Percentiles rank a stretch among this genome's conserved stretches.
phyloP scores from a whole-genome alignment of 2,888 invertebrate species.

The Laothoe populi region DNA sequence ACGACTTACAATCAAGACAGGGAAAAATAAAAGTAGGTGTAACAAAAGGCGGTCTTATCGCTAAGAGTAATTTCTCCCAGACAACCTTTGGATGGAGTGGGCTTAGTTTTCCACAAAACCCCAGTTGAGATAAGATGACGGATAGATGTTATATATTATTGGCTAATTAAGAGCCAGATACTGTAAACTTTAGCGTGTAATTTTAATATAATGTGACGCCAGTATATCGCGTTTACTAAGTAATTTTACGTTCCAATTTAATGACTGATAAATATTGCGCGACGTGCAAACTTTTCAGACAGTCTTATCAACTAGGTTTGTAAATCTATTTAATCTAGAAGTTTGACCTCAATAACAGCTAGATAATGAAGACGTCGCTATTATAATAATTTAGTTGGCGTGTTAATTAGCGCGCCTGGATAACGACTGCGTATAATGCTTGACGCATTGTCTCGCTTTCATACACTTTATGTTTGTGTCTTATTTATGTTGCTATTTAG shows the following conservation, averaged over 20 bases:
- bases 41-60: neutral
- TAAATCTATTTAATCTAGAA: constrained; percentile 45
- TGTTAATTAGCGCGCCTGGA: constrained; percentile 44
- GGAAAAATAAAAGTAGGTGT: neutral
- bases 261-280: constrained; percentile 12
- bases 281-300: constrained; percentile 30
- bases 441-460: constrained; percentile 68
- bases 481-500: neutral
- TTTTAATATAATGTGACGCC: neutral
- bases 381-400: constrained; percentile 51
- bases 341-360: constrained; percentile 45
- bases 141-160: neutral
- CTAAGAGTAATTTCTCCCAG: neutral
- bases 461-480: constrained; percentile 33
- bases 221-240: neutral
- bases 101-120: neutral
- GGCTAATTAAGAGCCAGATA: neutral
- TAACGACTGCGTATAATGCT: constrained; percentile 36
- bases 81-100: neutral
- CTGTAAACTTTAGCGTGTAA: neutral
- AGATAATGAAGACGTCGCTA: constrained; percentile 31
- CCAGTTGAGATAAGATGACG: neutral
- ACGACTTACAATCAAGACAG: no score
- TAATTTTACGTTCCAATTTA: constrained; percentile 9
- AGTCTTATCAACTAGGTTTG: constrained; percentile 45